Evolutionary conservation across 1,140 invertebrate genomes (phyloP), one percentile per base, ranked within the genome.

Genomic region (Calosoma granatense): DNA sequence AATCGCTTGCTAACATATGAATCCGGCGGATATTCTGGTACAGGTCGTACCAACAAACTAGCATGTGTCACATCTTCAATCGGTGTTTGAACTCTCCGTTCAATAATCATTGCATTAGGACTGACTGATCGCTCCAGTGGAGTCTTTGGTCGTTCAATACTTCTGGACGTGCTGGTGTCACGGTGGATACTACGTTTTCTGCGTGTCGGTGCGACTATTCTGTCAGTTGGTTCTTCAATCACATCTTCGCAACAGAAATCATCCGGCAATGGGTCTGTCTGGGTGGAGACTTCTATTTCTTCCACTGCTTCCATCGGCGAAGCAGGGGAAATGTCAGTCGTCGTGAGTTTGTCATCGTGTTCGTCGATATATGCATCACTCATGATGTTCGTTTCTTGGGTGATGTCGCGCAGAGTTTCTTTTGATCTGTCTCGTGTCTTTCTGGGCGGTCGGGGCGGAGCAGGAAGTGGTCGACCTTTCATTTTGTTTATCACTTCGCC

Each of bases 231-330:
- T 56, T 68, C 63, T 55, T 63, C 58, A 14, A 57, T 74, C 36
- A 81, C 71, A 63, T 81, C 85, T 64, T 86, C 82, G 53, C 81
- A 86, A 20, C 85, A 76, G 57, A 87, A 78, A 63, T 88, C 86
- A 65, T 89, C 86, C 0, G 87, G 85, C 19, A 90, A 64, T 0
- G 87, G 85, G 71, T 90, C 88, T 0, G 88, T 90, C 72, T 90
- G 88, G 0, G 86, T 89, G 0, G 85, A 87, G 1, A 86, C 81
- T 62, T 85, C 84, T 19, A 82, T 81, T 71, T 90, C 84, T 41
- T 81, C 63, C 22, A 76, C n/a, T 54, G 52, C 26, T 56, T 66
- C 60, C 3, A 9, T 17, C 11, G 39, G 53, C 1, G 36, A n/a
- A 54, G 22, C 21, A 43, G 54, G 52, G 1, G 47, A 23, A 23